These are phyloP conservation scores for Microplitis mediator DNA, from an alignment of 1,140 invertebrate genomes.

Conservation along the genomic window DNA sequence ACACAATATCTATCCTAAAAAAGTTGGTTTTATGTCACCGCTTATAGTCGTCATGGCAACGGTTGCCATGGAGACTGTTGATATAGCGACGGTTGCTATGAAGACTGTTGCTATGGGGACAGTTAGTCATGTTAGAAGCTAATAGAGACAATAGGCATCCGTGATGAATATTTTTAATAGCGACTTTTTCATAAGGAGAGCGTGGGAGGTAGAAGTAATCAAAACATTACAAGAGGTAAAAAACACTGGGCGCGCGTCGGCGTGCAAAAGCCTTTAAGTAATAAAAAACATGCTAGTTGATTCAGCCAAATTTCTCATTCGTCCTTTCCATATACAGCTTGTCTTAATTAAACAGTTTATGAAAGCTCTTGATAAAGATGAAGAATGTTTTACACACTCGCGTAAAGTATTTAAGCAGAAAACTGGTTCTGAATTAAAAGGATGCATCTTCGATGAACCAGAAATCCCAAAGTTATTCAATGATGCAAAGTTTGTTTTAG, in stretches of 20 bases:
- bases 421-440: conserved; percentile 3
- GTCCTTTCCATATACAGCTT: conserved; percentile 19
- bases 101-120: too few relatives aligned
- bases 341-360: conserved; percentile 18
- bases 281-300: conserved; percentile 9
- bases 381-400: conserved; percentile 14
- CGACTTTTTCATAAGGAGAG: too few relatives aligned
- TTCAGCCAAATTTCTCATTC: conserved; percentile 11
- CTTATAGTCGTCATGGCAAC: too few relatives aligned
- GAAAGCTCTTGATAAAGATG: conserved; percentile 12
- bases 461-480: conserved; percentile 17
- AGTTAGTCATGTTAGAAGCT: too few relatives aligned
- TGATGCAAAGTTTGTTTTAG: conserved; percentile 14
- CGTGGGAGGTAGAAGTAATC: too few relatives aligned
- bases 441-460: conserved; percentile 24
- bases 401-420: neutral
- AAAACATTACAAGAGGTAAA: too few relatives aligned
- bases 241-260: too few relatives aligned
- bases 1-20: neutral
- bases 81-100: too few relatives aligned
- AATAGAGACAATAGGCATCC: too few relatives aligned
- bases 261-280: neutral
- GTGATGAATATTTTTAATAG: too few relatives aligned
- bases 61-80: too few relatives aligned
- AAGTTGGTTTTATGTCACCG: too few relatives aligned